Evolutionary conservation across 1,140 invertebrate genomes (phyloP).

Genomic region (Dinothrombium tinctorium): DNA sequence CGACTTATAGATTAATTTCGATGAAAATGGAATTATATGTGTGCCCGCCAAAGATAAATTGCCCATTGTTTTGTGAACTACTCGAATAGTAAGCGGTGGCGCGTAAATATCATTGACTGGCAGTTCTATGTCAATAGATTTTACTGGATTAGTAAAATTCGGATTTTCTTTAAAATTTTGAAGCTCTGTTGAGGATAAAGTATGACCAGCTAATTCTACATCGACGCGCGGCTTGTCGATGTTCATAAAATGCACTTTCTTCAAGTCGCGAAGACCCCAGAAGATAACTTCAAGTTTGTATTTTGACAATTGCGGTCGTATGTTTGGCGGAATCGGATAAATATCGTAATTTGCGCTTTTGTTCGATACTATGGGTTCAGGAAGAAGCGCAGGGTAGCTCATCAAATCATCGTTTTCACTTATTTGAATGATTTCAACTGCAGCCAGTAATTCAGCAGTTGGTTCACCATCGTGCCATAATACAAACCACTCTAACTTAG

Average conservation of each 20-base stretch:
- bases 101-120: slow-evolving; percentile 64
- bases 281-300: slow-evolving; percentile 54
- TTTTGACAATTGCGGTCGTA: slow-evolving; percentile 53
- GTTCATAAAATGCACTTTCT: slow-evolving; percentile 50
- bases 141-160: slow-evolving; percentile 57
- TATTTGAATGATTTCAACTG: slow-evolving; percentile 50
- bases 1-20: too few species aligned
- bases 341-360: too few species aligned
- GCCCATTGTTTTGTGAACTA: slow-evolving; percentile 65
- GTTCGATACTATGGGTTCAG: too few species aligned
- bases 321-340: slow-evolving; percentile 53
- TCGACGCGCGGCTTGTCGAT: slow-evolving; percentile 65
- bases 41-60: slow-evolving; percentile 64
- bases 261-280: slow-evolving; percentile 61
- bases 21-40: too few species aligned
- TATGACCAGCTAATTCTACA: slow-evolving; percentile 66
- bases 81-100: slow-evolving; percentile 61
- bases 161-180: too few species aligned
- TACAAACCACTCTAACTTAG: slow-evolving; percentile 66
- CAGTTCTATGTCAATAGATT: slow-evolving; percentile 50
- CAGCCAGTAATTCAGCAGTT: slow-evolving; percentile 58
- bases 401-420: too few species aligned
- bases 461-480: slow-evolving; percentile 45
- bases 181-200: slow-evolving; percentile 54
- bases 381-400: too few species aligned